Evolutionary conservation across 2,113 vertebrate genomes (phyloP), one percentile per base, ranked within the genome.

Genomic region (Dendropsophus ebraccatus): DNA sequence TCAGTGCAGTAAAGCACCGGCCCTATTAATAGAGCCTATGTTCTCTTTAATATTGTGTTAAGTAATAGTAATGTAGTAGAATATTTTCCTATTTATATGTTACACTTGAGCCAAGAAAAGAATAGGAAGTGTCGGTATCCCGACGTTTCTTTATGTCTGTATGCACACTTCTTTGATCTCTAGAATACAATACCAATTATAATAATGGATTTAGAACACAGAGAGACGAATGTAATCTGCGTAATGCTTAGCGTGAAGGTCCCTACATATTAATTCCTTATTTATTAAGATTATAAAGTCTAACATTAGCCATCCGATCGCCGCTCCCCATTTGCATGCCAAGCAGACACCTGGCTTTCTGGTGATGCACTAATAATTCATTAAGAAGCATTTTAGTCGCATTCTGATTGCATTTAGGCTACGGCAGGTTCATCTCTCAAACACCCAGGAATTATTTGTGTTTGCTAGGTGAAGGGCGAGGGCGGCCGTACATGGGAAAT

Each of bases 341-440:
- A 79, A 37, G 76, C 76, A 79, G 76, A 37, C 76, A 79, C 76
- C 76, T 79, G 50, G 47, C 19, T 58, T 41, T 13, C 52, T 60
- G 54, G 30, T 60, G 17, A 58, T 79, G 28, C 74, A 79, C 76
- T 60, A 79, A 79, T 56, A 79, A 79, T 79, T 58, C 35, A 79
- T 79, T 79, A 58, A 79, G 32, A 60, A n/a, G 54, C 32, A 58
- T 79, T 79, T 79, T 60, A 58, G 30, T 79, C 19, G 23, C 45
- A 50, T 75, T 75, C 73, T 75, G 76, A 79, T 60, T 79, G 32
- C 52, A 60, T 58, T 37, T 79, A 5, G 49, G 47, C 74, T 32
- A 11, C 3, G 2, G 6, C 30, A 28, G 30, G 47, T 54, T 77
- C 47, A 77, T 52, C 74, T 21, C 28, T 32, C 74, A 77, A 28